A percentile compares a stretch with the other conserved stretches of the same genome.
Conservation (phyloP, 2,797 vertebrate species). For the Coluber constrictor region DNA sequence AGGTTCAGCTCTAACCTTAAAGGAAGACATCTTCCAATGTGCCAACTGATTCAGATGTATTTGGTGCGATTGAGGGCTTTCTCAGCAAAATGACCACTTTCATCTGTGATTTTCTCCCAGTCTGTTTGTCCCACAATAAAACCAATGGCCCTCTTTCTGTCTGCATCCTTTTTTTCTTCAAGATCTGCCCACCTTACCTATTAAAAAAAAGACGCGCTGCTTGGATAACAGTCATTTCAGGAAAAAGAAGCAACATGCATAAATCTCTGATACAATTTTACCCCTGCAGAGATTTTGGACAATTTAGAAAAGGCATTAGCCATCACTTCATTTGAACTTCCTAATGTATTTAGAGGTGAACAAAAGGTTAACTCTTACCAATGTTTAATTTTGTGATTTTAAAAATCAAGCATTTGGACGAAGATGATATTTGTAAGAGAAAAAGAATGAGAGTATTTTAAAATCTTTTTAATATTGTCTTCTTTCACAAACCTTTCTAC, state of each 20-base stretch:
- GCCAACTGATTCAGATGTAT: constrained; percentile 86
- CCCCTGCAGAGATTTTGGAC: constrained; percentile 13
- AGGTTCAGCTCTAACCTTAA: constrained; percentile 62
- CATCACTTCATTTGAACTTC: not conserved
- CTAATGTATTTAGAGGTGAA: not conserved
- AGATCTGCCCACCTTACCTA: constrained; percentile 99
- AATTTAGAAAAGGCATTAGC: not conserved
- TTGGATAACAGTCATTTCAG: constrained; percentile 47
- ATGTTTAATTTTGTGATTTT: constrained; percentile 21
- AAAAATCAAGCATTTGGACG: not conserved
- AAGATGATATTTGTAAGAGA: not conserved
- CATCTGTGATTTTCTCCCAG: constrained; percentile 99
- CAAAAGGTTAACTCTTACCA: not conserved
- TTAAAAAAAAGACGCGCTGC: constrained; percentile 60
- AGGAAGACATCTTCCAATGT: constrained; percentile 61
- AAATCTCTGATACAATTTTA: constrained; percentile 10
- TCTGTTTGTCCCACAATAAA: constrained; percentile 99
- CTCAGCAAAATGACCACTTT: constrained; percentile 95
- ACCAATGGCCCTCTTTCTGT: constrained; percentile 95
- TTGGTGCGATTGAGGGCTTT: constrained; percentile 98
- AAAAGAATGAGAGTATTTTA: not conserved
- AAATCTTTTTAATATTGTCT: not conserved
- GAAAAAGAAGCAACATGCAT: constrained; percentile 22
- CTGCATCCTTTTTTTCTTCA: constrained; percentile 96
- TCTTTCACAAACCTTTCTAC: not conserved